A percentile compares a stretch with the other conserved stretches of the same genome.
These are phyloP conservation scores for Casuarius casuarius DNA, from an alignment of 2,113 vertebrate species.

Conservation along the genomic window DNA sequence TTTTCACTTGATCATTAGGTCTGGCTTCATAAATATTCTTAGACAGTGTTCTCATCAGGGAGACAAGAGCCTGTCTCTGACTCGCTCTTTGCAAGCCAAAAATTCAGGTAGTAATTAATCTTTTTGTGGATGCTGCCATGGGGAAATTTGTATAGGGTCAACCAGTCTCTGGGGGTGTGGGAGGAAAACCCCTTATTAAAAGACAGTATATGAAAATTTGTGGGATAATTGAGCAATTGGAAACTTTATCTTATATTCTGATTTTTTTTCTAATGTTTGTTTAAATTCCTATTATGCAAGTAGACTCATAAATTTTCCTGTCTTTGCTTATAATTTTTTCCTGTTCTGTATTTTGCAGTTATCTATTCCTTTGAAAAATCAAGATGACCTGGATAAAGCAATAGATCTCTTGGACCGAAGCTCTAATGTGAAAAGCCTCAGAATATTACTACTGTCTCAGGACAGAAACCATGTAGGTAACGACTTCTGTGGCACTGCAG, in stretches of 20 bases:
- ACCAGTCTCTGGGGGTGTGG: neutral
- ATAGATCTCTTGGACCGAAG: constrained; percentile 93
- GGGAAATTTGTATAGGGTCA: neutral
- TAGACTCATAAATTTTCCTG: neutral
- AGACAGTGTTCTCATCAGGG: neutral
- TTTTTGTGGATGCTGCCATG: neutral
- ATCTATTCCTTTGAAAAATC: constrained; percentile 90
- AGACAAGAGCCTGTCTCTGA: neutral
- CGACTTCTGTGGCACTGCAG: neutral
- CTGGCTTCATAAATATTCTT: neutral
- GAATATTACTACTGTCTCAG: constrained; percentile 88
- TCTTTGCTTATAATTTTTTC: neutral
- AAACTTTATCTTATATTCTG: neutral
- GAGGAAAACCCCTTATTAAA: neutral
- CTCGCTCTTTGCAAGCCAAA: neutral
- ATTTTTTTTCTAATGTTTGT: neutral
- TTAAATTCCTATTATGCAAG: neutral
- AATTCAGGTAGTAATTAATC: neutral
- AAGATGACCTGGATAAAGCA: constrained; percentile 95
- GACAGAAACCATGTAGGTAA: constrained; percentile 89
- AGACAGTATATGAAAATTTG: neutral
- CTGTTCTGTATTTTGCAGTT: constrained; percentile 78
- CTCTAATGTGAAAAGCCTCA: constrained; percentile 95
- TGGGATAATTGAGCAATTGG: neutral
- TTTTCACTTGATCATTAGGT: neutral